Evolutionary conservation across 1,140 invertebrate species (phyloP).

Genomic region (Drosophila serrata): DNA sequence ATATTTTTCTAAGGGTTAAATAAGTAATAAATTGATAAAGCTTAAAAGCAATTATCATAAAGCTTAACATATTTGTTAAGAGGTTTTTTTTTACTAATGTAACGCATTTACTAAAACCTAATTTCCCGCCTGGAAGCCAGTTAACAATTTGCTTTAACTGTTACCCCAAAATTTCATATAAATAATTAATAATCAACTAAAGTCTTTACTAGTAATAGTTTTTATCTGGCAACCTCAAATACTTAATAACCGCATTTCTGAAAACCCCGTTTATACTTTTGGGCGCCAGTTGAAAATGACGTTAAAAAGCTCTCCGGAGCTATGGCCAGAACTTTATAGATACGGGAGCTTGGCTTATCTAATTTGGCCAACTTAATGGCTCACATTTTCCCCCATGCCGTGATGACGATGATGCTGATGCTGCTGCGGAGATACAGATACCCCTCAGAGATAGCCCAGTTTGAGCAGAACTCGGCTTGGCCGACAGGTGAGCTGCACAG

Average conservation of each 20-base stretch:
- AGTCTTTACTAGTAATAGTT: neutral
- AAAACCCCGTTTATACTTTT: constrained; percentile 30
- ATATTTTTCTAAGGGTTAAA: too few species aligned
- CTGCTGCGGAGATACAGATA: constrained; percentile 15
- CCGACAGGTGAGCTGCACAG: constrained; percentile 20
- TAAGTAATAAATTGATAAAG: too few species aligned
- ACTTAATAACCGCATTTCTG: neutral
- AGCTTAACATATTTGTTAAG: too few species aligned
- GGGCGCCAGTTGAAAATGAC: neutral
- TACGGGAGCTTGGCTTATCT: constrained; percentile 14
- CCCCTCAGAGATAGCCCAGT: constrained; percentile 21
- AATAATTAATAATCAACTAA: neutral
- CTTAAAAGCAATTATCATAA: too few species aligned
- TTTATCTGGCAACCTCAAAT: neutral
- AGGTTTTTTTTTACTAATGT: too few species aligned
- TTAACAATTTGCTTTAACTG: too few species aligned
- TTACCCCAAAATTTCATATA: neutral
- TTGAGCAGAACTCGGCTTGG: constrained; percentile 42
- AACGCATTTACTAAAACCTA: too few species aligned
- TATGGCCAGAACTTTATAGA: constrained; percentile 8
- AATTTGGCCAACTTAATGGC: constrained; percentile 19
- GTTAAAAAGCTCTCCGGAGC: constrained; percentile 18
- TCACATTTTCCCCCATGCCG: neutral
- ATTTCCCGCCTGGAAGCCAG: too few species aligned
- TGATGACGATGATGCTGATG: neutral